Conservation (phyloP, 2,113 vertebrate genomes). For the Delphinus delphis region DNA sequence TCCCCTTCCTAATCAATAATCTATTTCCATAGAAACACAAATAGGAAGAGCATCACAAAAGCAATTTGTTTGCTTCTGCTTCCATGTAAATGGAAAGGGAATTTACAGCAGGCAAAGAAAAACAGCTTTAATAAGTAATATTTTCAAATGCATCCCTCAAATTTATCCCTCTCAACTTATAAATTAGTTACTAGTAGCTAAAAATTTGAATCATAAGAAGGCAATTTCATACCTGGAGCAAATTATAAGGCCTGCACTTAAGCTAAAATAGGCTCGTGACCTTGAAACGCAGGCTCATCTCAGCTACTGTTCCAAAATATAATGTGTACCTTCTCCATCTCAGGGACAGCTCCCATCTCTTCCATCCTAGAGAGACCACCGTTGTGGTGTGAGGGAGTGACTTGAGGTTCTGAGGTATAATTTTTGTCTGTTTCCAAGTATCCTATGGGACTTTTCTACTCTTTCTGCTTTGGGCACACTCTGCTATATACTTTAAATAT, state of each 20-base stretch:
- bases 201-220: slow-evolving; percentile 48
- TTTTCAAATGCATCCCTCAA: slow-evolving; percentile 66
- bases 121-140: slow-evolving; percentile 56
- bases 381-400: rapidly evolving
- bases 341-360: rapidly evolving
- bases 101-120: slow-evolving; percentile 58
- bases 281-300: background rate
- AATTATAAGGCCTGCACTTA: slow-evolving; percentile 12
- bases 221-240: slow-evolving; percentile 51
- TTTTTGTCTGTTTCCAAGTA: background rate
- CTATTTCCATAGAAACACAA: slow-evolving; percentile 75
- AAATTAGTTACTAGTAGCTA: slow-evolving; percentile 20
- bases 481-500: background rate
- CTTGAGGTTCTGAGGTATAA: background rate
- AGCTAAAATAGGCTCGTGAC: background rate
- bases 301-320: background rate
- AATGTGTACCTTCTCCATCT: background rate
- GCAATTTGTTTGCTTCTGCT: slow-evolving; percentile 60
- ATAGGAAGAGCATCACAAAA: slow-evolving; percentile 56
- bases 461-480: background rate
- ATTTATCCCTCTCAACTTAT: slow-evolving; percentile 55
- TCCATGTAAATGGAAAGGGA: slow-evolving; percentile 71
- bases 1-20: slow-evolving; percentile 63
- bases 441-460: background rate
- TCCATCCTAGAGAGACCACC: background rate